Evolutionary conservation across 1,140 invertebrate species (phyloP), one percentile per base, ranked within the genome.

Genomic region (Latrodectus geometricus): DNA sequence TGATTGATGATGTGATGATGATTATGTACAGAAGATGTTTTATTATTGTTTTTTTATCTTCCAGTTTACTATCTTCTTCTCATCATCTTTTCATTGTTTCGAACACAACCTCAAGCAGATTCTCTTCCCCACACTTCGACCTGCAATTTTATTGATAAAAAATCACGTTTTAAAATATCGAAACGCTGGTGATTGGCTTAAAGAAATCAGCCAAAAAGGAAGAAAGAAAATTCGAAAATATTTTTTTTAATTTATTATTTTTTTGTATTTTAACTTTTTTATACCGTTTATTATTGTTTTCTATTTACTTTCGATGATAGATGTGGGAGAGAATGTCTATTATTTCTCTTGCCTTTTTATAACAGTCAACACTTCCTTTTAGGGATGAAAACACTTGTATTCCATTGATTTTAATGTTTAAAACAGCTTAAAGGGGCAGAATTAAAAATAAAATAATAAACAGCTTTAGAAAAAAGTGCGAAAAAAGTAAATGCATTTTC

Each of bases 1-100:
- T 74, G 80, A 83, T 83, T 83, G 80, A 83, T 83, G 80, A 83
- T 83, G 80, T 20, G 70, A 73, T 83, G 80, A 83, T 83, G 80
- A 83, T 83, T 83, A 83, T 83, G 80, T 83, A 73, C 54, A 65
- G 70, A 21, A 23, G 9, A 69, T 69, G n/a, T 23, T 69, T 17
- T 65, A n/a, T 65, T 65, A 50, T 68, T 72, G 35, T 83, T 74
- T 74, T 70, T 54, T 78, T 61, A 61, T 1, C 35, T 35, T 35
- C 35, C 35, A 35, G 35, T 35, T 35, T 35, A 35, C 35, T 35
- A 35, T 35, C 35, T 35, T 35, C 35, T 35, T 35, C 35, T 35
- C 35, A 35, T 35, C 35, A 35, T 15, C 77, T 50, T 49, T 49
- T 56, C 69, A 54, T 81, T 81, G 79, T 81, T 81, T 81, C 35